These are phyloP conservation scores for Cheilosia impressa DNA, from an alignment of 2,888 invertebrate genomes.

Conservation along the genomic window DNA sequence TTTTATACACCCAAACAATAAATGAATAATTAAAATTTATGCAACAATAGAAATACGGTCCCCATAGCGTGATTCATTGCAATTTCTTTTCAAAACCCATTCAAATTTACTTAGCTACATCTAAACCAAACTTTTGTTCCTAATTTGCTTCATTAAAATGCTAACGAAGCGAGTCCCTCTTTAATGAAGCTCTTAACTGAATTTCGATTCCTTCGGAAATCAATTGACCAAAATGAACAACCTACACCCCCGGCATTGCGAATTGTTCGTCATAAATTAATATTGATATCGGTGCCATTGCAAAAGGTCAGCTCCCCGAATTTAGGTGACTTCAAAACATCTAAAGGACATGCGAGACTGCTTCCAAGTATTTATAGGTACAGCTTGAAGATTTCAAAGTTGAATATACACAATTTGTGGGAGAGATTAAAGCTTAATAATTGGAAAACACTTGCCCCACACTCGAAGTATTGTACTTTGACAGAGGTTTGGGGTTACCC, in stretches of 20 bases:
- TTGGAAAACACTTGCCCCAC: no score
- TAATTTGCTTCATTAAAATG: not conserved
- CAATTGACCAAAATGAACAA: conserved; percentile 9
- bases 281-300: not conserved
- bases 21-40: not conserved
- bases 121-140: not conserved
- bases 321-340: no score
- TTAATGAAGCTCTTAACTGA: not conserved
- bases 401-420: no score
- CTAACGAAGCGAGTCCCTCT: not conserved
- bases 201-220: not conserved
- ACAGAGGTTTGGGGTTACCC: no score
- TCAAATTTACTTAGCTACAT: not conserved
- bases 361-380: no score
- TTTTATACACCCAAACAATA: no score
- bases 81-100: not conserved
- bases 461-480: no score
- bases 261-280: conserved; percentile 1
- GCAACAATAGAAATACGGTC: not conserved
- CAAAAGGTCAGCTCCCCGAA: not conserved
- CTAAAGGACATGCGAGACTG: no score
- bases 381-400: no score
- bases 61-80: not conserved
- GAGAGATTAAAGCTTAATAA: no score
- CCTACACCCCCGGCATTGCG: not conserved